Conservation (phyloP, 2,113 vertebrate genomes). For the Leptobrachium leishanense region DNA sequence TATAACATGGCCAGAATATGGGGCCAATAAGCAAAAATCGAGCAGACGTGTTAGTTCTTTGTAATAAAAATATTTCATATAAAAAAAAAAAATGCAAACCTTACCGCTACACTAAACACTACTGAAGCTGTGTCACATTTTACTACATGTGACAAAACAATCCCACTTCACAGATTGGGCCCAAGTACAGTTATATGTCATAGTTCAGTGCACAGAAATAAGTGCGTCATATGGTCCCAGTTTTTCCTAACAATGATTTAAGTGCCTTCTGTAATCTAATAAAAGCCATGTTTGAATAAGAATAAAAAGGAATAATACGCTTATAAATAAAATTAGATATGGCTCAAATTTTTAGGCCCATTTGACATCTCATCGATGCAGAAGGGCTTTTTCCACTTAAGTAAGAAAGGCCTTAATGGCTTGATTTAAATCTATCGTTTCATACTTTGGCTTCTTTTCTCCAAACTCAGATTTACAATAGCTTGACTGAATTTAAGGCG, state of each 20-base stretch:
- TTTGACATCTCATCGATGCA: slow-evolving; percentile 24
- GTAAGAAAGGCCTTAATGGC: slow-evolving; percentile 26
- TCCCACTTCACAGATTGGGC: slow-evolving; percentile 27
- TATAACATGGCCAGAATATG: not conserved
- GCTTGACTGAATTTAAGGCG: not conserved
- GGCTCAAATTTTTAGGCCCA: slow-evolving; percentile 6
- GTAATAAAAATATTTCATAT: slow-evolving; percentile 14
- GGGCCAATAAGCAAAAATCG: not conserved
- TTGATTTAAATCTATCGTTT: slow-evolving; percentile 32
- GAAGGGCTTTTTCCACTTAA: slow-evolving; percentile 35
- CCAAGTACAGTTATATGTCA: not conserved
- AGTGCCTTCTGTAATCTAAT: slow-evolving; percentile 26
- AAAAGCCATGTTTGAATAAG: slow-evolving; percentile 5
- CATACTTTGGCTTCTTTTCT: slow-evolving; percentile 6
- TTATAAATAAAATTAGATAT: slow-evolving; percentile 27
- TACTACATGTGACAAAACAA: slow-evolving; percentile 33
- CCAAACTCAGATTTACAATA: slow-evolving; percentile 6
- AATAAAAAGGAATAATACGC: not conserved
- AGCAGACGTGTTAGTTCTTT: not conserved
- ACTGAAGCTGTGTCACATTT: slow-evolving; percentile 37
- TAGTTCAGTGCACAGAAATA: slow-evolving; percentile 31
- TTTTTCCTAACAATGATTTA: slow-evolving; percentile 42
- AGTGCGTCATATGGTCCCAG: slow-evolving; percentile 22
- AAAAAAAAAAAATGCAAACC: not conserved
- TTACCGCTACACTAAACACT: slow-evolving; percentile 14